A percentile compares a stretch with the other conserved stretches of the same genome.
These are phyloP conservation scores for Tachysurus vachellii DNA, from an alignment of 2,113 vertebrate genomes.

Conservation along the genomic window DNA sequence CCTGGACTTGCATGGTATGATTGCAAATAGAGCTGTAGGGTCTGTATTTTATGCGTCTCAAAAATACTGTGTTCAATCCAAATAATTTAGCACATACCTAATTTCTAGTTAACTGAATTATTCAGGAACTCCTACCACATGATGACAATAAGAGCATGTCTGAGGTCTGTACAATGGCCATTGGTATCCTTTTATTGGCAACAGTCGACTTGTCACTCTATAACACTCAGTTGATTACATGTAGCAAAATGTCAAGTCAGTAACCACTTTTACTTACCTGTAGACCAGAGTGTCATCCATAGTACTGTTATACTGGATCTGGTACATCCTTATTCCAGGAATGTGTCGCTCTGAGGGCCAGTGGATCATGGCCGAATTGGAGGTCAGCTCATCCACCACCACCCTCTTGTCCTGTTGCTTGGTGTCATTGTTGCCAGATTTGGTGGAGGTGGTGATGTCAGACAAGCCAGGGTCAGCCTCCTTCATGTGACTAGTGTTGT, in stretches of 20 bases:
- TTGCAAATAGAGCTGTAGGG: neutral
- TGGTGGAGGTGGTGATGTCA: slow-evolving; percentile 87
- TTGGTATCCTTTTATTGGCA: too few relatives aligned
- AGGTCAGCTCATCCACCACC: slow-evolving; percentile 80
- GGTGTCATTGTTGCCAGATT: slow-evolving; percentile 84
- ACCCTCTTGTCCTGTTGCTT: slow-evolving; percentile 78
- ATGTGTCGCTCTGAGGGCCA: slow-evolving; percentile 88
- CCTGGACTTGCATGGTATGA: neutral
- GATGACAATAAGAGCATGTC: neutral
- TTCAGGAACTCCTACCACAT: neutral
- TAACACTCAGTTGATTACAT: neutral
- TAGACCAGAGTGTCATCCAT: slow-evolving; percentile 90
- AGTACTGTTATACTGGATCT: slow-evolving; percentile 94
- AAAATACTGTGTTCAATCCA: neutral
- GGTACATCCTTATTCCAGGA: slow-evolving; percentile 90
- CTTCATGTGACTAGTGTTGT: slow-evolving; percentile 80
- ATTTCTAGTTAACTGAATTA: neutral
- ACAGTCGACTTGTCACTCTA: neutral
- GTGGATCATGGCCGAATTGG: slow-evolving; percentile 83
- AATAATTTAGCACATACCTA: neutral
- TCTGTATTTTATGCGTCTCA: neutral
- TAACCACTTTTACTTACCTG: slow-evolving; percentile 74
- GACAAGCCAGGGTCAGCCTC: slow-evolving; percentile 83
- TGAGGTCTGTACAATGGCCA: neutral
- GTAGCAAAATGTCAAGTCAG: neutral